Evolutionary conservation across 2,113 vertebrate species (phyloP).

Genomic region (Pollachius pollachius): DNA sequence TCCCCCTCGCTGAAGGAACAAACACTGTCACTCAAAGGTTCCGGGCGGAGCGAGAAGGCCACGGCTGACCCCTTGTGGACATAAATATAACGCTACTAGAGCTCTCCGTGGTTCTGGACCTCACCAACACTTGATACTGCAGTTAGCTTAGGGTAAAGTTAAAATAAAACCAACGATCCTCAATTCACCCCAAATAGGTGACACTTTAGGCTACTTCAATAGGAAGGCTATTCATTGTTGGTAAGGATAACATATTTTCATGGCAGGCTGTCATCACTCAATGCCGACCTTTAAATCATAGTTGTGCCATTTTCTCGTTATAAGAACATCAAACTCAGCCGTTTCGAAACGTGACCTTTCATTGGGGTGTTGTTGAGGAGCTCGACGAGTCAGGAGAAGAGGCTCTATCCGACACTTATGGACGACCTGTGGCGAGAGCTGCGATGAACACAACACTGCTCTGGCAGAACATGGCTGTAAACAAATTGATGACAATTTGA

Average conservation of each 20-base stretch:
- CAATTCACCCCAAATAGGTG: no score
- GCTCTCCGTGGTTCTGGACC: conserved; percentile 62
- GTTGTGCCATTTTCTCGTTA: not conserved
- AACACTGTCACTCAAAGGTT: conserved; percentile 27
- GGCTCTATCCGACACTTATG: conserved; percentile 29
- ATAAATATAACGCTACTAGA: not conserved
- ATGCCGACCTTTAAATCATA: conserved; percentile 34
- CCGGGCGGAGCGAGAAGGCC: conserved; percentile 23
- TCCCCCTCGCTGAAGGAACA: conserved; percentile 13
- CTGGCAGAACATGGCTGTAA: no score
- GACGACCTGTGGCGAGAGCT: conserved; percentile 16
- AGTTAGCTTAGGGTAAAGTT: no score
- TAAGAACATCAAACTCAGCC: conserved; percentile 14
- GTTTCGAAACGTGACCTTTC: conserved; percentile 31
- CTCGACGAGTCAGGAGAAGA: conserved; percentile 27
- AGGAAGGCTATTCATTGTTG: not conserved
- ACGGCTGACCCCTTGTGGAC: conserved; percentile 52
- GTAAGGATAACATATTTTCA: not conserved
- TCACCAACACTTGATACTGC: no score
- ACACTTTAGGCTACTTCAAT: no score
- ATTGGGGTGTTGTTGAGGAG: conserved; percentile 32
- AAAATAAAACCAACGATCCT: no score
- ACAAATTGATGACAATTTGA: conserved; percentile 2
- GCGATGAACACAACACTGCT: not conserved
- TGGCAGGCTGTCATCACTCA: not conserved